phyloP scores from a whole-genome alignment of 53 echinoderm and acorn worm species.

The Temnopleurus reevesii region DNA sequence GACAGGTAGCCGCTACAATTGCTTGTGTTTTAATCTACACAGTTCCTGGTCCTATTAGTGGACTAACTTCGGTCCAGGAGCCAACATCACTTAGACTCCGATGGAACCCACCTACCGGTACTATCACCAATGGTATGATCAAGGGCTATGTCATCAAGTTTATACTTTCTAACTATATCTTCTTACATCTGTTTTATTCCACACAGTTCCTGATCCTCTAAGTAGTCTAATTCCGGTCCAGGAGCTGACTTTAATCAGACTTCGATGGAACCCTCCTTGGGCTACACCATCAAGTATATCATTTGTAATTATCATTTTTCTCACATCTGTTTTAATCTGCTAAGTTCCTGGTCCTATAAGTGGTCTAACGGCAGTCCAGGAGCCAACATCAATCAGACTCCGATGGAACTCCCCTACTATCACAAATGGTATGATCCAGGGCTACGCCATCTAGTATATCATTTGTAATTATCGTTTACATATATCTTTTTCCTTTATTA shows the following conservation, averaged over 20 bases:
- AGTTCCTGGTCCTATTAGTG: conserved; percentile 82
- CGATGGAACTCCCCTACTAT: conserved; percentile 71
- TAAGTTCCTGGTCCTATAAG: conserved; percentile 83
- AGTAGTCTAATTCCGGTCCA: conserved; percentile 39
- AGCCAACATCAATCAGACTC: conserved; percentile 65
- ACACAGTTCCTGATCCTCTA: conserved; percentile 80
- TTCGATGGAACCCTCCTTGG: conserved; percentile 80
- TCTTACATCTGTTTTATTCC: too few relatives aligned
- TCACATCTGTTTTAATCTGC: too few relatives aligned
- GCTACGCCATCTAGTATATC: conserved; percentile 78
- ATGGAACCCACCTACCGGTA: conserved; percentile 77
- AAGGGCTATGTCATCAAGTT: conserved; percentile 80
- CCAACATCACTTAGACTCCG: conserved; percentile 63
- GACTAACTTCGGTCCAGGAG: conserved; percentile 53
- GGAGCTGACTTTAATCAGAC: conserved; percentile 64
- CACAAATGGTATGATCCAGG: conserved; percentile 73
- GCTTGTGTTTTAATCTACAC: not conserved
- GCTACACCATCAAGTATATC: conserved; percentile 78
- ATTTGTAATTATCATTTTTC: too few relatives aligned
- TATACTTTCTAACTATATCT: too few relatives aligned
- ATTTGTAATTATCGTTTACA: too few relatives aligned
- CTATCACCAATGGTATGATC: conserved; percentile 70
- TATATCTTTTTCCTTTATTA: too few relatives aligned
- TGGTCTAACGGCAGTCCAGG: conserved; percentile 48
- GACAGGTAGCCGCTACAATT: too few relatives aligned